phyloP scores from a whole-genome alignment of 1,140 invertebrate species.

The Cyrtorhinus lividipennis region DNA sequence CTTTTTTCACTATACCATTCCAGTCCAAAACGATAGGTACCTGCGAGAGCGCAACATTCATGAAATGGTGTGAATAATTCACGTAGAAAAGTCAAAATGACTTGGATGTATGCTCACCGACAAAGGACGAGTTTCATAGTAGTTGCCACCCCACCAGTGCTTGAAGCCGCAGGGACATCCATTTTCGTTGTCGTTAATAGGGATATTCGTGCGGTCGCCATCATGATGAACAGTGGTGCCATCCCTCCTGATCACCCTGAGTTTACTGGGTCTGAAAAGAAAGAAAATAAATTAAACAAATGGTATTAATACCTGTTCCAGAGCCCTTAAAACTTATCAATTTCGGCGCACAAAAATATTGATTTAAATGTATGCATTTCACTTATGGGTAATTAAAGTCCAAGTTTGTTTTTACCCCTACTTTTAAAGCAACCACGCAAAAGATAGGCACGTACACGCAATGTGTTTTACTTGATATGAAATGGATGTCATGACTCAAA shows the following conservation, averaged over 20 bases:
- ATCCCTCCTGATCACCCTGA: constrained; percentile 30
- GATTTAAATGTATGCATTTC: no score
- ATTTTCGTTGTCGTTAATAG: constrained; percentile 25
- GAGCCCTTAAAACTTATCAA: not conserved
- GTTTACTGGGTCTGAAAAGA: constrained; percentile 5
- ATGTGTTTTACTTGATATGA: no score
- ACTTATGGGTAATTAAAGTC: no score
- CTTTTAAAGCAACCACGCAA: no score
- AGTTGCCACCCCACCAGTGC: constrained; percentile 33
- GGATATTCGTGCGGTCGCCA: constrained; percentile 30
- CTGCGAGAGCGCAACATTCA: constrained; percentile 21
- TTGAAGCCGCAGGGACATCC: constrained; percentile 34
- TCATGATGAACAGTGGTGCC: constrained; percentile 31
- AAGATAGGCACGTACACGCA: no score
- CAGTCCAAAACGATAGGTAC: constrained; percentile 31
- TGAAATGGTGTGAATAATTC: not conserved
- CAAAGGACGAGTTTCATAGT: constrained; percentile 33
- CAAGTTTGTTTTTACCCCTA: no score
- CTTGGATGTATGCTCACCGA: constrained; percentile 14
- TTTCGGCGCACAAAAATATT: no score
- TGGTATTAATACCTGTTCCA: constrained; percentile 7
- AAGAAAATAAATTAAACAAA: constrained; percentile 10
- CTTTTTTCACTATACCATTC: constrained; percentile 29
- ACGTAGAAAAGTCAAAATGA: constrained; percentile 1
- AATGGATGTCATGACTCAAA: no score